Percentiles rank a stretch among this genome's conserved stretches.
These are phyloP conservation scores for Scartelaos histophorus DNA, from an alignment of 2,113 vertebrate genomes.

Conservation along the genomic window DNA sequence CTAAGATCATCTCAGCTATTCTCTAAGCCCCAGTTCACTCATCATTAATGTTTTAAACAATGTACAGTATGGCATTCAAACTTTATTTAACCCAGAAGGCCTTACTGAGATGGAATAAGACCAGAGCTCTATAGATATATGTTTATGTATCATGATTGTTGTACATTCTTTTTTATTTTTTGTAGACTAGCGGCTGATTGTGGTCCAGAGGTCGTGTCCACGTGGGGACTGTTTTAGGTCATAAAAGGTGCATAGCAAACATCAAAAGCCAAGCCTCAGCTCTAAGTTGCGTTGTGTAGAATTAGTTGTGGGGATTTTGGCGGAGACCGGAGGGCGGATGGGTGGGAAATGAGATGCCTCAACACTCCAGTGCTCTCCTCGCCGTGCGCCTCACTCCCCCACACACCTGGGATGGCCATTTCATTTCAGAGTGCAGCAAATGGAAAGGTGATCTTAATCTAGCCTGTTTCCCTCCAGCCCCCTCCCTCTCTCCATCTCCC, in stretches of 20 bases:
- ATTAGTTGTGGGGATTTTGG: conserved; percentile 37
- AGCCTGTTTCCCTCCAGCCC: conserved; percentile 52
- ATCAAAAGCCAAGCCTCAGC: conserved; percentile 18
- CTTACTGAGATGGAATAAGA: too few relatives aligned
- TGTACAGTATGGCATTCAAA: conserved; percentile 15
- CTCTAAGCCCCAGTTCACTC: conserved; percentile 9
- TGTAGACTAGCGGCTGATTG: conserved; percentile 9
- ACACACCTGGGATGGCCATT: conserved; percentile 79
- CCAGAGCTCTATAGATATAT: too few relatives aligned
- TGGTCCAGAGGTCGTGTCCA: conserved; percentile 40
- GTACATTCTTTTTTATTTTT: background rate
- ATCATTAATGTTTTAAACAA: conserved; percentile 12
- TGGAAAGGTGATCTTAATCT: conserved; percentile 81
- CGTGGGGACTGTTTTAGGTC: conserved; percentile 35
- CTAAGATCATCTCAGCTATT: background rate
- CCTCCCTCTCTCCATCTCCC: conserved; percentile 49
- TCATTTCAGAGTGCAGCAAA: conserved; percentile 76
- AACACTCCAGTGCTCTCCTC: conserved; percentile 68
- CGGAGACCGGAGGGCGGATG: conserved; percentile 34
- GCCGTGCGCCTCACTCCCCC: conserved; percentile 53
- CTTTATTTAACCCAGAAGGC: too few relatives aligned
- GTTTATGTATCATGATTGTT: background rate
- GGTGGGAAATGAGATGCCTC: conserved; percentile 72
- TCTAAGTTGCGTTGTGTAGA: conserved; percentile 51
- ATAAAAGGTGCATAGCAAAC: conserved; percentile 16